Evolutionary conservation across 1,140 invertebrate genomes (phyloP).

Genomic region (Pogonomyrmex californicus): DNA sequence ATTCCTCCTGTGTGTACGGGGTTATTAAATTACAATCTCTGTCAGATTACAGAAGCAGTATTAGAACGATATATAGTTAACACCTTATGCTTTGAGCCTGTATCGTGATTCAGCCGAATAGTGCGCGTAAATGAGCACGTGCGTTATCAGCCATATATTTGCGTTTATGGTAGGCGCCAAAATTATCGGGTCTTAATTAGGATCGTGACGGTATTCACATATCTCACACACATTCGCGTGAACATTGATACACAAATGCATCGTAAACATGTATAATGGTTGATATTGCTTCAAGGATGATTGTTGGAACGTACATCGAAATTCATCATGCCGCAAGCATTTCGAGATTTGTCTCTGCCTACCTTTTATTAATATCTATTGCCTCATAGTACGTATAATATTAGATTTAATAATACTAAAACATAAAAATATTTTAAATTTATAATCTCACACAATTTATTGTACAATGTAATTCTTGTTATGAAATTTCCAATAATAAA

Average conservation of each 20-base stretch:
- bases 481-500: neutral
- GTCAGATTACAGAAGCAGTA: neutral
- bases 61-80: constrained; percentile 23
- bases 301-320: neutral
- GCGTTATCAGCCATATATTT: constrained; percentile 42
- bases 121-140: constrained; percentile 13
- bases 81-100: constrained; percentile 21
- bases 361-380: neutral
- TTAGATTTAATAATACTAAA: neutral
- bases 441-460: neutral
- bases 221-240: constrained; percentile 10
- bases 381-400: neutral
- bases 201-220: constrained; percentile 33
- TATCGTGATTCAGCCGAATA: constrained; percentile 14
- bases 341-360: neutral
- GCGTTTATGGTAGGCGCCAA: constrained; percentile 37
- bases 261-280: neutral
- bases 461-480: neutral
- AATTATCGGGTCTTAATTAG: constrained; percentile 44
- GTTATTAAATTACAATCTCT: constrained; percentile 19
- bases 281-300: constrained; percentile 24
- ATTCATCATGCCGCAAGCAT: neutral
- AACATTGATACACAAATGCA: neutral
- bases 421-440: neutral
- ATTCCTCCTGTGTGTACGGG: neutral